phyloP scores from a whole-genome alignment of 2,113 vertebrate genomes.

The Myotis davidii region DNA sequence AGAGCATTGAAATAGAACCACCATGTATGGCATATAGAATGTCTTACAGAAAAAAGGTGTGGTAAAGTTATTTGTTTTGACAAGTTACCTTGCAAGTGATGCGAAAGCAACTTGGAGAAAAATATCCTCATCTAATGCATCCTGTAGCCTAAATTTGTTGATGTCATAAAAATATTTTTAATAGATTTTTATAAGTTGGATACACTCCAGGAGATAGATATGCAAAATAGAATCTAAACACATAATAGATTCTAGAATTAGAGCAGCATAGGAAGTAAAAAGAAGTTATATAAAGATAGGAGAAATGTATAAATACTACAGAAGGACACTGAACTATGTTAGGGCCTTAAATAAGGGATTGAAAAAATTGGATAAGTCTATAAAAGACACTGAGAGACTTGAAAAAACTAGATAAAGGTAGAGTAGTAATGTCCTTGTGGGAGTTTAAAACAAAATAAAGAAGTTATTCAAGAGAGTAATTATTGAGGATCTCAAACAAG shows the following conservation, averaged over 20 bases:
- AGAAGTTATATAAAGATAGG: neutral
- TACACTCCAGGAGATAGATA: neutral
- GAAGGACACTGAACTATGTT: neutral
- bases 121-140: neutral
- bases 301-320: conserved; percentile 33
- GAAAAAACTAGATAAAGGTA: neutral
- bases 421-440: neutral
- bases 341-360: neutral
- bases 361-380: neutral
- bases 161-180: neutral
- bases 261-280: conserved; percentile 24
- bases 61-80: conserved; percentile 7
- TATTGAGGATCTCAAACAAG: conserved; percentile 20
- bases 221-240: conserved; percentile 42
- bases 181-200: neutral
- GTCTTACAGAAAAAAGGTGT: neutral
- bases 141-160: neutral
- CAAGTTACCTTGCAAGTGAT: neutral
- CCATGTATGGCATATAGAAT: neutral
- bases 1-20: conserved; percentile 18
- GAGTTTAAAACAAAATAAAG: conserved; percentile 27
- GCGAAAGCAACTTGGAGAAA: neutral
- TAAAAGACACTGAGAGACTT: neutral
- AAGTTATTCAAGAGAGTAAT: conserved; percentile 30
- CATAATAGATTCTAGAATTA: neutral